Evolutionary conservation across 2,888 invertebrate genomes (phyloP).

Genomic region (Lasioglossum pauxillum): DNA sequence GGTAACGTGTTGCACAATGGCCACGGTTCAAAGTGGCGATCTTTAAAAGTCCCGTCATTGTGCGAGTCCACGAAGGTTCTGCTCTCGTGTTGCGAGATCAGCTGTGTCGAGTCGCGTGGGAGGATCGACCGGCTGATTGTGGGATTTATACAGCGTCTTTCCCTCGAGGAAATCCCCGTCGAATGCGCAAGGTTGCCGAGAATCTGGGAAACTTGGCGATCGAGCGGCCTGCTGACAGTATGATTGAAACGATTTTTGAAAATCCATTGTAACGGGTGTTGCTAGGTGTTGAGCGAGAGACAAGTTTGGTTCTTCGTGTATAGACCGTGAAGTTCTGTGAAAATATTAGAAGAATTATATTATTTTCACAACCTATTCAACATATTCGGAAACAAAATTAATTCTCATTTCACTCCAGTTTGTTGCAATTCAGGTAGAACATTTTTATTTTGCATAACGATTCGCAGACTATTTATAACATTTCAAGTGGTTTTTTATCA

Average conservation of each 20-base stretch:
- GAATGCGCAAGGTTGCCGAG: constrained; percentile 24
- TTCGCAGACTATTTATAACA: too few relatives aligned
- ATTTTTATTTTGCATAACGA: too few relatives aligned
- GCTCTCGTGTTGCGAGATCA: constrained; percentile 1
- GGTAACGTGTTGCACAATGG: not conserved
- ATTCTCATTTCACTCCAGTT: too few relatives aligned
- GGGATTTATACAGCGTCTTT: constrained; percentile 11
- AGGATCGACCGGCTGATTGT: constrained; percentile 7
- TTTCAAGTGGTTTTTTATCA: too few relatives aligned
- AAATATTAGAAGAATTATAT: too few relatives aligned
- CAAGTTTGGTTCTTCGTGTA: not conserved
- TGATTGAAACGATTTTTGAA: not conserved
- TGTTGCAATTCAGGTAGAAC: too few relatives aligned
- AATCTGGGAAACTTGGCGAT: constrained; percentile 24
- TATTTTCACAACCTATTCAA: too few relatives aligned
- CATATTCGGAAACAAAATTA: too few relatives aligned
- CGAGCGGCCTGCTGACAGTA: not conserved
- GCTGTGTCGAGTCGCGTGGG: constrained; percentile 19
- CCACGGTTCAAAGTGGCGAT: not conserved
- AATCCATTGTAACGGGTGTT: constrained; percentile 40
- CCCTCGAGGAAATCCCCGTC: constrained; percentile 36
- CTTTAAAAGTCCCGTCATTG: constrained; percentile 12
- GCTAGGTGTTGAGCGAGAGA: not conserved
- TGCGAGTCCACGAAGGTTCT: not conserved
- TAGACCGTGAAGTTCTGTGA: not conserved